Conservation (phyloP, 2,888 invertebrate species). For the Caenorhabditis angaria region DNA sequence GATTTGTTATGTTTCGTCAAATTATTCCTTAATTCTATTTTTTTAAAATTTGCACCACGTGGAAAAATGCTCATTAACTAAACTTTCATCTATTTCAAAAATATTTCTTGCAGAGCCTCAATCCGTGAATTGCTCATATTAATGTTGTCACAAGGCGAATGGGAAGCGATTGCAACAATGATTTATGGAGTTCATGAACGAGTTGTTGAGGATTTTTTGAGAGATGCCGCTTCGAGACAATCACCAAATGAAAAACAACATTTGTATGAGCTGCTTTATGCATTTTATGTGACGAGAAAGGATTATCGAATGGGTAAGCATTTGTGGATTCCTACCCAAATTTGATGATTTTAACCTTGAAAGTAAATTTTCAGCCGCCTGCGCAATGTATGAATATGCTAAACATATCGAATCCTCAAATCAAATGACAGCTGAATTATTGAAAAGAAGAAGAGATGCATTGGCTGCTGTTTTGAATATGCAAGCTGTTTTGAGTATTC, state of each 20-base stretch:
- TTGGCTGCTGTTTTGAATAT: constrained; percentile 53
- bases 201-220: constrained; percentile 41
- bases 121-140: constrained; percentile 37
- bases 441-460: constrained; percentile 54
- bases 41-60: no score
- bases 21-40: no score
- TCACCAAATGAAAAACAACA: constrained; percentile 33
- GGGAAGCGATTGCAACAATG: constrained; percentile 45
- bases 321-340: neutral
- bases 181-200: constrained; percentile 33
- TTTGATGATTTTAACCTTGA: neutral
- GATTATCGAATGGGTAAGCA: constrained; percentile 40
- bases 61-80: no score
- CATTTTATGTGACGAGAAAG: constrained; percentile 38
- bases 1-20: no score
- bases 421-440: constrained; percentile 49
- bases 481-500: constrained; percentile 39
- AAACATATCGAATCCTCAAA: constrained; percentile 44
- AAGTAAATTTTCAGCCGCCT: constrained; percentile 41
- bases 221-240: constrained; percentile 42
- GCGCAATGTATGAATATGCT: constrained; percentile 57
- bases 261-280: constrained; percentile 46
- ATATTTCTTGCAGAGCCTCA: constrained; percentile 30
- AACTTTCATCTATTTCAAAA: no score
- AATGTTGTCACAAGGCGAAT: constrained; percentile 31